Evolutionary conservation across 2,888 invertebrate species (phyloP), one percentile per base, ranked within the genome.

Genomic region (Aphodius granarius): DNA sequence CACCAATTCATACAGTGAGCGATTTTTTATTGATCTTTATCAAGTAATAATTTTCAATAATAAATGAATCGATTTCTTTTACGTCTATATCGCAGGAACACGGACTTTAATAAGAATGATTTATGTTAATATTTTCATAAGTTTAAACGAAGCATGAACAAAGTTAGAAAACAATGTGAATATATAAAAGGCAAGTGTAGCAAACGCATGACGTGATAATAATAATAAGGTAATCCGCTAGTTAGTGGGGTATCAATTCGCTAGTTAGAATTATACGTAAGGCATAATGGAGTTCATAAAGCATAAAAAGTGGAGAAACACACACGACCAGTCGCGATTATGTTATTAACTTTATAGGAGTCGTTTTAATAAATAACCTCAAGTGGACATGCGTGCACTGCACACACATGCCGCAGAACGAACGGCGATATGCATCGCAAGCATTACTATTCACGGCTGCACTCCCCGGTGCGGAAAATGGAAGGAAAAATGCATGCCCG

Each of bases 331-430:
- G 23, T 20, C 74, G 75, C 72, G 72, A 75, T 72, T 63, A 62
- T 66, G 70, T 75, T 75, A 63, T 75, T 75, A 75, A 75, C 70
- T 75, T 75, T 73, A 75, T 19, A 63, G 68, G 18, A 22, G 63
- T 63, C 64, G 64, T 70, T 75, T 75, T 75, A 62, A 68, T 68
- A 68, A 21, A 68, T 68, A 21, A 68, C 68, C 68, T 22, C 68
- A 68, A 20, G 22, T 16, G 21, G 19, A 17, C 66, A 66, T 17
- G 66, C 66, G 66, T 68, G 68, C 20, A 20, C n/a, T 15, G 20
- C 68, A 21, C 68, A 43, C 43, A 43, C 43, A 43, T 43, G 13
- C 43, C 43, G 13, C 43, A 13, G 43, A 43, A 43, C 43, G 43
- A 13, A 43, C 43, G 43, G 43, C 43, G 43, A 43, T 43, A 43